Percentiles rank a stretch among this genome's conserved stretches.
phyloP scores from a whole-genome alignment of 1,140 invertebrate species.

The Drosophila asahinai region DNA sequence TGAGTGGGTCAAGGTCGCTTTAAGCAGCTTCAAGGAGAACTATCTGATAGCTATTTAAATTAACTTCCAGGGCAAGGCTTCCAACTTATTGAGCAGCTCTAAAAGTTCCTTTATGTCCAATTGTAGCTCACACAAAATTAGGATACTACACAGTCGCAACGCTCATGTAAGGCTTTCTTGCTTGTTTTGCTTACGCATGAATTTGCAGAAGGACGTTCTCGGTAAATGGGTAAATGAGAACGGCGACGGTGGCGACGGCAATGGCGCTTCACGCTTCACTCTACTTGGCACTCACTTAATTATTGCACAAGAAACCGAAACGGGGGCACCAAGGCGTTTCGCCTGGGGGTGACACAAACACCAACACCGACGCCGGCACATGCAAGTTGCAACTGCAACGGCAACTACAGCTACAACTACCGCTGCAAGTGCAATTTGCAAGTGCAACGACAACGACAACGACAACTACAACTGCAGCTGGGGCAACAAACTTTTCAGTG shows the following conservation, averaged over 20 bases:
- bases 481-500: slow-evolving; percentile 79
- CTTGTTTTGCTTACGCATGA: slow-evolving; percentile 72
- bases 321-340: slow-evolving; percentile 68
- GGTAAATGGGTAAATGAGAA: slow-evolving; percentile 65
- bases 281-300: slow-evolving; percentile 81
- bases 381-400: slow-evolving; percentile 35
- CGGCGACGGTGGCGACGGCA: slow-evolving; percentile 37
- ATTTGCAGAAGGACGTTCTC: slow-evolving; percentile 52
- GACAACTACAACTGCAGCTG: slow-evolving; percentile 52
- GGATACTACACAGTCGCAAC: slow-evolving; percentile 5
- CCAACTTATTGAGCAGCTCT: background rate
- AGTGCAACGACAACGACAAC: slow-evolving; percentile 32
- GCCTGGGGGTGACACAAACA: slow-evolving; percentile 34
- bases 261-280: slow-evolving; percentile 71
- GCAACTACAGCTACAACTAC: slow-evolving; percentile 21
- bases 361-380: slow-evolving; percentile 13
- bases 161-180: background rate
- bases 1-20: background rate
- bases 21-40: background rate
- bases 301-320: slow-evolving; percentile 80
- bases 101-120: background rate
- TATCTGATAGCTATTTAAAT: background rate
- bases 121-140: background rate
- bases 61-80: background rate
- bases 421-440: slow-evolving; percentile 33